Evolutionary conservation across 2,888 invertebrate genomes (phyloP), one percentile per base, ranked within the genome.

Genomic region (Eupsilia transversa): DNA sequence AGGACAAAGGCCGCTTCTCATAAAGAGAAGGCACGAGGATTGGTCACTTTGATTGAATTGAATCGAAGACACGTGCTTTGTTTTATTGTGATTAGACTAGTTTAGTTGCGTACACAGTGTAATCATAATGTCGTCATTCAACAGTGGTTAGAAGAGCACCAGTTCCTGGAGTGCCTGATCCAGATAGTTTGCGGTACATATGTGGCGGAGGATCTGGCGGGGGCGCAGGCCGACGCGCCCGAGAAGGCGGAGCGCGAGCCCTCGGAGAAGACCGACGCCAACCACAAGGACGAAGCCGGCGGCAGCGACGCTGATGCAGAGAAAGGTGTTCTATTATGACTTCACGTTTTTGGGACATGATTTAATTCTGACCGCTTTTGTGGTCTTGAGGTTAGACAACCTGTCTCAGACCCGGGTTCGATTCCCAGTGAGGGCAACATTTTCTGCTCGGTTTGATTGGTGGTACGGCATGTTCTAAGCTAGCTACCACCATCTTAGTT

Each of bases 141-240:
- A 12, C 95, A 99, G 99, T 99, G 99, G 99, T 96, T 99, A 90
- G 98, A 98, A 93, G 98, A 98, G 93, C 98, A 99, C 94, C 97
- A 98, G 93, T 97, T 99, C 91, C 97, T 99, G 85, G 98, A 98
- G 95, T 97, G 97, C 93, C 97, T 99, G 92, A 97, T 97, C 90
- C 96, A 95, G 88, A 97, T 97, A 87, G 94, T 97, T 73, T 96
- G 96, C 87, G 96, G 96, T 69, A 92, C 94, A n/a, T 95, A 94
- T 83, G 92, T 88, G 77, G 89, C 93, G 2, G 94, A 94, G 80
- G 91, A 91, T 79, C 77, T 87, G 67, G 61, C 77, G 10, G 46
- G n/a, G 27, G 43, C 65, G 71, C 54, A 68, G 64, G 43, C 64
- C 35, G 83, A 85, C 5, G 85, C 84, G 49, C 84, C 86, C 20